These are phyloP conservation scores for Callimico goeldii DNA, from an alignment of 2,797 vertebrate genomes.

Conservation along the genomic window DNA sequence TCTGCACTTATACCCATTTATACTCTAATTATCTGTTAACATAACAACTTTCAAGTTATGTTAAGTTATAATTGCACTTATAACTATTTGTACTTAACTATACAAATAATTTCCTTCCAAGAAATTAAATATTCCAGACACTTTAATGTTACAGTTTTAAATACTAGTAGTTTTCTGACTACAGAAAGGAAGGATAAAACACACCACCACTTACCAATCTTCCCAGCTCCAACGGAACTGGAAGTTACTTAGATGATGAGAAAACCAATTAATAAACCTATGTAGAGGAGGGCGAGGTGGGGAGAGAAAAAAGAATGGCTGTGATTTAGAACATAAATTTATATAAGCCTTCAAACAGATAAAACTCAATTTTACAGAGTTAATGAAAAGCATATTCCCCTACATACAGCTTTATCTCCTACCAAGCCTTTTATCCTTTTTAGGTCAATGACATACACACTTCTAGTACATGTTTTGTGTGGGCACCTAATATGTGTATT, in stretches of 20 bases:
- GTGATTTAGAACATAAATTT: constrained; percentile 33
- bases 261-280: constrained; percentile 97
- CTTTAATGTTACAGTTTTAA: constrained; percentile 43
- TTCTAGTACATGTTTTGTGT: not conserved
- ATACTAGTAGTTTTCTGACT: not conserved
- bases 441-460: not conserved
- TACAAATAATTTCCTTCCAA: not conserved
- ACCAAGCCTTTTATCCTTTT: not conserved
- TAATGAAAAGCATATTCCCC: not conserved
- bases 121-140: not conserved
- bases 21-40: not conserved
- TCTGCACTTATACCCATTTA: not conserved
- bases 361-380: not conserved
- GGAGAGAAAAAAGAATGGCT: not conserved
- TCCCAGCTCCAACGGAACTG: constrained; percentile 99
- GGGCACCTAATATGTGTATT: not conserved
- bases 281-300: not conserved
- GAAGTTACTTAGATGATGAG: constrained; percentile 98
- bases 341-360: not conserved
- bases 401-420: not conserved
- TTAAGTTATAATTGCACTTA: not conserved
- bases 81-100: not conserved
- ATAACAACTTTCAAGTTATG: not conserved
- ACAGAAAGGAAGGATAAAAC: constrained; percentile 36
- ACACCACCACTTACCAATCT: constrained; percentile 91